Evolutionary conservation across 1,140 invertebrate species (phyloP), one percentile per base, ranked within the genome.

Genomic region (Colletes gigas): DNA sequence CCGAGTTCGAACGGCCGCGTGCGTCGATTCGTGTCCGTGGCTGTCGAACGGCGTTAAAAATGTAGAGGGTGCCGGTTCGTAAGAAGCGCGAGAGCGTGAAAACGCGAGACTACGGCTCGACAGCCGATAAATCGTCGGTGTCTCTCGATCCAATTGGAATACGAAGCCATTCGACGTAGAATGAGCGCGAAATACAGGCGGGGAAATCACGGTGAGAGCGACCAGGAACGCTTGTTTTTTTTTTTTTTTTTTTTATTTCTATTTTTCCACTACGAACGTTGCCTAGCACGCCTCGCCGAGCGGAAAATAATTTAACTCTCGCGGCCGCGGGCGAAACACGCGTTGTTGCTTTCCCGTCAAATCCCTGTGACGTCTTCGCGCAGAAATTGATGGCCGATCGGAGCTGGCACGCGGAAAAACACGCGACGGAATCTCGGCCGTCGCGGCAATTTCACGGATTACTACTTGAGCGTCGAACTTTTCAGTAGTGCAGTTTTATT

Each of bases 221-320:
- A 57, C 8, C 63, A 3, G n/a, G 3, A 17, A 30, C 44, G 54
- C n/a, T 55, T 15, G 7, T n/a, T 10, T 30, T 2, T 30, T 30
- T 30, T 30, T 30, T 30, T 30, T 30, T 30, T 30, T 30, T 63
- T 77, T 77, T 69, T 63, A 39, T 63, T 63, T 69, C 44, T 9
- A n/a, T 55, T 57, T 4, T 12, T 52, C 50, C 41, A 2, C 2
- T 4, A 10, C 10, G 8, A 19, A 39, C 47, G 63, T 10, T 10
- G 30, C 3, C 17, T 9, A n/a, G 10, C 68, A 39, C 21, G 57
- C 41, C 60, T 21, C 39, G 70, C n/a, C 57, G 54, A 72, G 54
- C 47, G 52, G 70, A 79, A 74, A 79, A 79, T 74, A 79, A 74
- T 79, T 73, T 63, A 79, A 54, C 77, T 65, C 75, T 69, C 68